Conservation (phyloP, 2,113 vertebrate species). For the Channa maculata region DNA sequence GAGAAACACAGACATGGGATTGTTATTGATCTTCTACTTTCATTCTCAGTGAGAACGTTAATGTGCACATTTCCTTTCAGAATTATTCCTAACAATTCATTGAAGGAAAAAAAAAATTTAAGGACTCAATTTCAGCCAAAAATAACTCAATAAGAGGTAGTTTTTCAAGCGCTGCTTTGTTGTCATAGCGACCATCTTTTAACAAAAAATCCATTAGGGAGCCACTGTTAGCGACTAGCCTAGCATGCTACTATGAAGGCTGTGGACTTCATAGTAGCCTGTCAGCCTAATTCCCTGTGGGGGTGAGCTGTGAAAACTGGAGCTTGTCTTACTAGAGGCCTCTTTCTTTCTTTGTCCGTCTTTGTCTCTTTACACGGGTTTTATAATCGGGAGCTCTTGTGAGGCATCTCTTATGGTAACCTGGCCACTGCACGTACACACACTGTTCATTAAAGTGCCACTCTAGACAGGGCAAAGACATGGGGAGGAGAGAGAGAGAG, state of each 20-base stretch:
- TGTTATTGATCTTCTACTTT: background rate
- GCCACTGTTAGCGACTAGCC: slow-evolving; percentile 46
- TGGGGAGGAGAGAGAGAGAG: slow-evolving; percentile 51
- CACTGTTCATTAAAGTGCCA: slow-evolving; percentile 75
- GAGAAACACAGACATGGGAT: too few relatives aligned
- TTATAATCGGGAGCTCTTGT: slow-evolving; percentile 76
- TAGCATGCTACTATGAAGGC: slow-evolving; percentile 43
- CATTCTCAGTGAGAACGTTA: background rate
- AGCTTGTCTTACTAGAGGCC: slow-evolving; percentile 56
- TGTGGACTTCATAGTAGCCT: slow-evolving; percentile 46
- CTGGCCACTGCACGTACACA: slow-evolving; percentile 67
- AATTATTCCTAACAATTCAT: background rate
- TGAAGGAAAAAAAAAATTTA: background rate
- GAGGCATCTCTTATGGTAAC: slow-evolving; percentile 74
- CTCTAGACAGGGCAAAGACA: slow-evolving; percentile 63
- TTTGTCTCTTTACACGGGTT: slow-evolving; percentile 64
- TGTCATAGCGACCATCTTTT: slow-evolving; percentile 11
- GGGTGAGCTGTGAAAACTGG: slow-evolving; percentile 58
- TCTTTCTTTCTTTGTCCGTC: slow-evolving; percentile 30
- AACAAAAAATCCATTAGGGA: slow-evolving; percentile 42
- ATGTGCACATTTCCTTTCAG: background rate
- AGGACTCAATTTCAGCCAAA: background rate
- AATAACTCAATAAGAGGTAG: background rate
- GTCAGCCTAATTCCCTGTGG: slow-evolving; percentile 54
- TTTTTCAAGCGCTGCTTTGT: slow-evolving; percentile 7